phyloP scores from a whole-genome alignment of 2,797 vertebrate species.

The Myiotriccus ornatus region DNA sequence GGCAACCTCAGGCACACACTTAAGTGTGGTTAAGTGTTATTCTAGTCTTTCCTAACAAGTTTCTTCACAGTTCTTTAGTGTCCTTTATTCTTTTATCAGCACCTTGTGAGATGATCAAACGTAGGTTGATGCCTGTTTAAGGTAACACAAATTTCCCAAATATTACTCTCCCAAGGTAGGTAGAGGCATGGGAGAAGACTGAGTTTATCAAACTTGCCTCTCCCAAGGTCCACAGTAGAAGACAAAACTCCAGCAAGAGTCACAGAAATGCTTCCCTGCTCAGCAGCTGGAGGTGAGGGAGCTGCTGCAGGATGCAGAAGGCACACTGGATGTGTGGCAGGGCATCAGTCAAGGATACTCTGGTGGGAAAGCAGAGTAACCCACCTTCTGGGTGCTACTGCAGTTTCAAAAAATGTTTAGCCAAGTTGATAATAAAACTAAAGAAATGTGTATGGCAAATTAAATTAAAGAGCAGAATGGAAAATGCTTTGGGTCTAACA shows the following conservation, averaged over 20 bases:
- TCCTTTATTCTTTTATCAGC: neutral
- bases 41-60: neutral
- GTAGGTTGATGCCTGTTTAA: neutral
- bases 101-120: neutral
- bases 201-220: neutral
- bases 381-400: neutral
- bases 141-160: neutral
- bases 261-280: neutral
- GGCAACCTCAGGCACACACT: neutral
- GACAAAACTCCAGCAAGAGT: neutral
- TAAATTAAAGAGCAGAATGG: constrained; percentile 2
- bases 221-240: neutral
- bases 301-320: neutral
- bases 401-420: neutral
- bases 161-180: neutral
- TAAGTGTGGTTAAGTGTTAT: neutral
- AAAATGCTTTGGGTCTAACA: neutral
- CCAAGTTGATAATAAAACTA: neutral
- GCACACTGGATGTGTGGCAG: neutral
- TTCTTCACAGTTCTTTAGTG: neutral
- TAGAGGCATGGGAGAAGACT: neutral
- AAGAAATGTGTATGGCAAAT: neutral
- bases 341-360: neutral
- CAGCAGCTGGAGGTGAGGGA: neutral
- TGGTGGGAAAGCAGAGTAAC: neutral